Base-by-base conservation (phyloP, 2,888 invertebrate species). In the Netelia fuscicornis region DNA sequence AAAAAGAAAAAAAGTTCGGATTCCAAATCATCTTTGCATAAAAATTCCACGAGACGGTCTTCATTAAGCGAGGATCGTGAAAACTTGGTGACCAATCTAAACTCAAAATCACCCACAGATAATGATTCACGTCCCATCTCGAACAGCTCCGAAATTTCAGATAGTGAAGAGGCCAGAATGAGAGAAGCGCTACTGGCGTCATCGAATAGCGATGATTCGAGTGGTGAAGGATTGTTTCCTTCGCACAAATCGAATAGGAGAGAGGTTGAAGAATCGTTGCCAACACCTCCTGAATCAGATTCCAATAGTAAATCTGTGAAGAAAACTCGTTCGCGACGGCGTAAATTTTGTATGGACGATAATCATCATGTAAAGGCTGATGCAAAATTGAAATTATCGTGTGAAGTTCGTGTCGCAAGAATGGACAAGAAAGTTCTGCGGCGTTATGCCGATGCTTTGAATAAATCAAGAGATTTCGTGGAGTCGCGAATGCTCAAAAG, bases 401-500 rank as follows among this genome's bases (percentile, higher is more conserved):
- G 90, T 74, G 20, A 76, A 9, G 90, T 93, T 71, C 68, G 68
- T 10, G 30, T 93, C 65, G 75, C 88, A 60, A 87, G 87, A 89
- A 88, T 93, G 20, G 67, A 87, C 0, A 44, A 88, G 58, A 88
- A 80, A n/a, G 76, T 87, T 52, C 89, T 93, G 23, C 56, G 81
- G 9, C 88, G 88, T 44, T 81, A 92, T 81, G 81, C 88, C 2
- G 84, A 82, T 56, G 91, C 91, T 10, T 87, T 93, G 85, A 77
- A 87, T 75, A 89, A 88, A 70, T 93, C 93, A n/a, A 91, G 85
- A 82, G 85, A 89, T 82, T 89, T 90, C 86, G 80, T 92, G 87
- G 92, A 91, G 58, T 81, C 85, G 77, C 92, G 90, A 87, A 70
- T 86, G 81, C 79, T 93, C 5, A 85, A 90, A 89, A 93, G 93